Conservation (phyloP, 2,888 invertebrate genomes). For the Drosophila siamana region DNA sequence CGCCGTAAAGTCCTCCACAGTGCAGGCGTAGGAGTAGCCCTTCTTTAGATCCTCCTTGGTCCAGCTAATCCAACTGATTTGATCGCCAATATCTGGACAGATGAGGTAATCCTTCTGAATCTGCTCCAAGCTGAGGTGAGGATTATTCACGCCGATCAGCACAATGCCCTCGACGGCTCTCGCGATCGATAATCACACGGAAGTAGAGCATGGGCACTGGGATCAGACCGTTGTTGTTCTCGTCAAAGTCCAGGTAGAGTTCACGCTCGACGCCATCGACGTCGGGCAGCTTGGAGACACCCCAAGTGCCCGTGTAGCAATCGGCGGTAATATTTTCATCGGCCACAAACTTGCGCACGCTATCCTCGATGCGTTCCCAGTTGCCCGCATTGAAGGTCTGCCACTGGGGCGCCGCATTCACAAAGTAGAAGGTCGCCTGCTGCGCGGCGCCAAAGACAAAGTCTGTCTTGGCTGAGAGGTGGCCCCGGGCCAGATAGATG, state of each 20-base stretch:
- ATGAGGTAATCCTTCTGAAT: conserved; percentile 71
- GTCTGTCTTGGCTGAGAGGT: conserved; percentile 86
- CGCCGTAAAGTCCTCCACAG: conserved; percentile 73
- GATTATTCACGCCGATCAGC: conserved; percentile 86
- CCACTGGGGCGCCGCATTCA: conserved; percentile 87
- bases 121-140: conserved; percentile 74
- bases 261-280: conserved; percentile 77
- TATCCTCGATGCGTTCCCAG: conserved; percentile 87
- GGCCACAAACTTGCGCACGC: conserved; percentile 85
- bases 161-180: conserved; percentile 86
- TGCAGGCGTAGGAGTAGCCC: conserved; percentile 81
- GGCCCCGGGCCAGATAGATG: conserved; percentile 86
- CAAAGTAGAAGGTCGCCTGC: conserved; percentile 86
- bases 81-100: conserved; percentile 76
- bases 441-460: conserved; percentile 86
- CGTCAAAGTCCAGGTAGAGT: conserved; percentile 83
- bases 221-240: conserved; percentile 82
- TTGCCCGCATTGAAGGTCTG: conserved; percentile 87
- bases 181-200: conserved; percentile 86
- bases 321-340: conserved; percentile 81
- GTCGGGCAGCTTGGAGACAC: conserved; percentile 86
- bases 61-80: conserved; percentile 78
- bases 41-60: conserved; percentile 65
- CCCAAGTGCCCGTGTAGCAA: conserved; percentile 87
- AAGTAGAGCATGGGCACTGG: conserved; percentile 87